Evolutionary conservation across 1,140 invertebrate species (phyloP), one percentile per base, ranked within the genome.

Genomic region (Leptestheria dahalacensis): DNA sequence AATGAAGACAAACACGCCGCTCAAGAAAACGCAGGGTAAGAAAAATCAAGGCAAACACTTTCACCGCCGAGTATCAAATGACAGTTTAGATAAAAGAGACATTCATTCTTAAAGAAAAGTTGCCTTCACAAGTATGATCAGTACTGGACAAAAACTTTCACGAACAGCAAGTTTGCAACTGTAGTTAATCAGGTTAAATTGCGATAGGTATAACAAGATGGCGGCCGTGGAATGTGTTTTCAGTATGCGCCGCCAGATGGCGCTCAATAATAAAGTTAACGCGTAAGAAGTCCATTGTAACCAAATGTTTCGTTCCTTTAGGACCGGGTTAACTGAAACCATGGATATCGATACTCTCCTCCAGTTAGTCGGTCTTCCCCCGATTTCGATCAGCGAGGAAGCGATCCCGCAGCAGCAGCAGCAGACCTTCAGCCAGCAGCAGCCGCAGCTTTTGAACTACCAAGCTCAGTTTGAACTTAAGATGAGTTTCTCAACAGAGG

Each of bases 341-440:
- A 60, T 60, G 58, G 58, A 60, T n/a, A 51, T 60, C 20, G 58
- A 60, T 20, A 41, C 58, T 2, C 24, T 60, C 1, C 29, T 60
- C 15, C 58, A 60, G 18, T 41, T 60, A 15, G 58, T 60, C 0
- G 58, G 58, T 0, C 24, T 60, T 24, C 53, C 53, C 24, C 33
- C 33, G 33, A 41, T 41, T n/a, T n/a, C n/a, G n/a, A 15, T 41
- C 33, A 9, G 6, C 33, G 33, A 15, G 33, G 15, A 41, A 41
- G 6, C 33, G 6, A 9, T 41, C 33, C 33, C 33, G 33, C 33
- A 41, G 33, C 33, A 41, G 33, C 33, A 41, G 33, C 33, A 6
- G 33, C 6, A 41, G 33, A 41, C 33, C 33, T 15, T 41, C 33
- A 41, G n/a, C n/a, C n/a, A n/a, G 33, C 33, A 41, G 15, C 33